Evolutionary conservation across 1,140 invertebrate genomes (phyloP), one percentile per base, ranked within the genome.

Genomic region (Eurosta solidaginis): DNA sequence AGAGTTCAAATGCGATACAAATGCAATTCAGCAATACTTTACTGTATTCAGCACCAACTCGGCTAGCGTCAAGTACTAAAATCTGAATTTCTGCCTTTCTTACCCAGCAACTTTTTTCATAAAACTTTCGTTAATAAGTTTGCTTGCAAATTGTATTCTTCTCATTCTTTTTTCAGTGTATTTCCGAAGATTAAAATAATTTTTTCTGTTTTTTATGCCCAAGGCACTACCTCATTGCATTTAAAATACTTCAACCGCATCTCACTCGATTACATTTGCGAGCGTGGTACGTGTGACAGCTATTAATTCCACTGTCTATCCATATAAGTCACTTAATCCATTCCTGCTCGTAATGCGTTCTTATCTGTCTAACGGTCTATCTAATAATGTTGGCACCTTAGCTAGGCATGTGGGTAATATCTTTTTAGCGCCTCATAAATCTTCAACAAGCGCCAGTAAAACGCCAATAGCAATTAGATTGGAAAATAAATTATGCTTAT

Each of bases 361-460:
- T 27, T 63, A 63, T 36, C 59, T 36, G 59, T 63, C 59, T n/a
- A n/a, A 63, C 25, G 33, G 33, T 63, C 59, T 63, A 33, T 63
- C 29, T 36, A 14, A 7, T n/a, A n/a, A 14, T 63, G 59, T 36
- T 33, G 36, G 59, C 59, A 63, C 29, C 59, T 63, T 52, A n/a
- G n/a, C 12, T 20, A 63, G n/a, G 10, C 59, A 63, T n/a, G 59
- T 36, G 59, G 33, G 59, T 40, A 63, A 63, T 63, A 63, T 63
- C 59, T 63, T 63, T 36, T 63, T 63, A 63, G 59, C 59, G 59
- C 59, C 59, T 63, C 59, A 63, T 63, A 63, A 63, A 63, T 63
- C 25, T 40, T 20, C 59, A 63, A 63, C 33, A 36, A 63, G 59
- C 59, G 29, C 59, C 59, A n/a, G 52, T 27, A 36, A 63, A 63